Evolutionary conservation across 1,140 invertebrate genomes (phyloP).

Genomic region (Lepeophtheirus salmonis): DNA sequence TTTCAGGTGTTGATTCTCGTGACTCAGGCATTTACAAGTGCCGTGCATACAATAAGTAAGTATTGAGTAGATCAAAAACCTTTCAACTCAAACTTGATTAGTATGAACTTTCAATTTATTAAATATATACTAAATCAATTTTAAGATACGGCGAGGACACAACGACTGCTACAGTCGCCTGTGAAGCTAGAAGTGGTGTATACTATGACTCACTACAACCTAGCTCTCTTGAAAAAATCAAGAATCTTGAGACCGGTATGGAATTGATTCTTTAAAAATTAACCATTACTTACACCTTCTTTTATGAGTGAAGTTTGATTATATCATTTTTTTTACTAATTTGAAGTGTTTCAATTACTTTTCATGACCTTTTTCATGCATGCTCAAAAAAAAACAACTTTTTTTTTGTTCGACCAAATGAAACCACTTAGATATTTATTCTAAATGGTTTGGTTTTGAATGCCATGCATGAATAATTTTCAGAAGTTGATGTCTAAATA

Average conservation of each 20-base stretch:
- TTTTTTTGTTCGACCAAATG: too few species aligned
- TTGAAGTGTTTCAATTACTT: neutral
- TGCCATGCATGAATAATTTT: too few species aligned
- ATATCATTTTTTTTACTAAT: neutral
- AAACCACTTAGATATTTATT: too few species aligned
- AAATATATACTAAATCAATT: neutral
- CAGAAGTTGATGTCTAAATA: too few species aligned
- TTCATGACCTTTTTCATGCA: too few species aligned
- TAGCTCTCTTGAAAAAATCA: conserved; percentile 58
- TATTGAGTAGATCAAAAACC: neutral
- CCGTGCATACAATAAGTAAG: conserved; percentile 56
- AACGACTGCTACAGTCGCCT: conserved; percentile 58
- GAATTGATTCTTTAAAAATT: conserved; percentile 44
- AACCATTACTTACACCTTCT: neutral
- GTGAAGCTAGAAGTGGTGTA: conserved; percentile 64
- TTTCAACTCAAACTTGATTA: too few species aligned
- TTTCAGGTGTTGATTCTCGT: conserved; percentile 76
- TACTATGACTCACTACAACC: conserved; percentile 84
- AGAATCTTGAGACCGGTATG: conserved; percentile 51
- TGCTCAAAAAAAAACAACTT: too few species aligned
- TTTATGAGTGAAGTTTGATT: neutral
- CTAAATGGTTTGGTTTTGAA: too few species aligned
- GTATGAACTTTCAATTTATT: neutral
- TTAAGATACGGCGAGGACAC: conserved; percentile 59
- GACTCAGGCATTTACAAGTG: conserved; percentile 84